Evolutionary conservation across 2,113 vertebrate species (phyloP).

Genomic region (Formicarius rufipectus): DNA sequence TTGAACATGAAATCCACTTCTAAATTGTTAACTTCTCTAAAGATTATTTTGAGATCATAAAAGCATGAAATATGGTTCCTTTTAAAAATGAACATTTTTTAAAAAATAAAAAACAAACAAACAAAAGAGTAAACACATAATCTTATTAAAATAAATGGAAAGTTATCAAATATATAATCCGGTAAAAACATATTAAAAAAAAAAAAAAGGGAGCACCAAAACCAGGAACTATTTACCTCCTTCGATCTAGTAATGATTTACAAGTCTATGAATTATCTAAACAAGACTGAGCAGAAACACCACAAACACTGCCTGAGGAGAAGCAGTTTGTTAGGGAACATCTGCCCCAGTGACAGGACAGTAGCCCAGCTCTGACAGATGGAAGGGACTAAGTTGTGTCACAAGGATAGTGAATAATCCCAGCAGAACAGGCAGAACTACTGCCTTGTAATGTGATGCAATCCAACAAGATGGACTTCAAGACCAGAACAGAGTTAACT

Average conservation of each 20-base stretch:
- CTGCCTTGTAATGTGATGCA: not conserved
- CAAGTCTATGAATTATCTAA: not conserved
- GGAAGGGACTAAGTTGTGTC: not conserved
- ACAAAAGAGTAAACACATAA: not conserved
- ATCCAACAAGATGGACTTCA: not conserved
- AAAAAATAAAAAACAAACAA: not conserved
- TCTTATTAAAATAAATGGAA: not conserved
- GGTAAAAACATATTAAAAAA: not conserved
- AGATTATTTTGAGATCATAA: not conserved
- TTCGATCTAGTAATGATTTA: not conserved
- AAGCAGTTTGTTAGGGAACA: not conserved
- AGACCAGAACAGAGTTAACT: not conserved
- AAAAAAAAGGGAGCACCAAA: not conserved
- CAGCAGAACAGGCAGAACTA: not conserved
- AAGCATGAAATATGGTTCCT: not conserved
- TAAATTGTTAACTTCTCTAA: not conserved
- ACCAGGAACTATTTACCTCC: not conserved
- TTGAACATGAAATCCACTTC: not conserved
- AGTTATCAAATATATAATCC: not conserved
- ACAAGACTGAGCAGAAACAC: not conserved
- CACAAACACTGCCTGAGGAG: not conserved
- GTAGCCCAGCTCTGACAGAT: not conserved
- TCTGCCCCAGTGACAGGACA: not conserved
- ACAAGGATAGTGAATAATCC: not conserved
- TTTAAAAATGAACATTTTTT: not conserved